Evolutionary conservation across 2,113 vertebrate species (phyloP), one percentile per base, ranked within the genome.

Genomic region (Corythoichthys intestinalis): DNA sequence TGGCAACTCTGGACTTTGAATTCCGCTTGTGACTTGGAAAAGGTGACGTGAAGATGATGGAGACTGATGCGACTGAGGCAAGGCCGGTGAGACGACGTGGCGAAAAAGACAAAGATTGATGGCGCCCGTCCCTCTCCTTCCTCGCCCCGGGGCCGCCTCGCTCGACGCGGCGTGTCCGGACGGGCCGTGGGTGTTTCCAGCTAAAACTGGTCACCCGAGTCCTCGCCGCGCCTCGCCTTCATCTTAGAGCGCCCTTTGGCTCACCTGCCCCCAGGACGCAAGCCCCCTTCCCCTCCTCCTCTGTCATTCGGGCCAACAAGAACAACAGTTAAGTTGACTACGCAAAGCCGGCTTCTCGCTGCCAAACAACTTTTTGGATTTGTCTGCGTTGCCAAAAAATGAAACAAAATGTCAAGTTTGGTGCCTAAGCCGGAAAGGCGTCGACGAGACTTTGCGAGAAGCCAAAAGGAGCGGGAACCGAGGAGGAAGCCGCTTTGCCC

Each of bases 141-240:
- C 38, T 17, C 59, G 15, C 59, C 59, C 38, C 15, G 1, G 3
- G 9, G 4, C 34, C 12, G 11, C 34, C 20, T 4, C 78, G 65
- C 74, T 46, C 85, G 80, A 39, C 57, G 65, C n/a, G 83, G 80
- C 88, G 67, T 86, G 90, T 89, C 83, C 71, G 68, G 86, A 80
- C 87, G 54, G 79, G 90, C 86, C 82, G 54, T 63, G 81, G 77
- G 86, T 85, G 82, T 77, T 78, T 76, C 73, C 77, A 82, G 86
- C 86, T 88, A 85, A 89, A 90, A 84, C 87, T 89, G 87, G 87
- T 89, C 88, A 91, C 76, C 87, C 83, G 83, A 88, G 81, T 87
- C 86, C 66, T 85, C 71, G 66, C 65, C 84, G 88, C 80, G 86
- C 86, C 66, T 85, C 71, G 66, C 65, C 84, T 74, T 79, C 76